These are phyloP conservation scores for Stenotaenia linearis DNA, from an alignment of 2,888 invertebrate genomes.

Conservation along the genomic window DNA sequence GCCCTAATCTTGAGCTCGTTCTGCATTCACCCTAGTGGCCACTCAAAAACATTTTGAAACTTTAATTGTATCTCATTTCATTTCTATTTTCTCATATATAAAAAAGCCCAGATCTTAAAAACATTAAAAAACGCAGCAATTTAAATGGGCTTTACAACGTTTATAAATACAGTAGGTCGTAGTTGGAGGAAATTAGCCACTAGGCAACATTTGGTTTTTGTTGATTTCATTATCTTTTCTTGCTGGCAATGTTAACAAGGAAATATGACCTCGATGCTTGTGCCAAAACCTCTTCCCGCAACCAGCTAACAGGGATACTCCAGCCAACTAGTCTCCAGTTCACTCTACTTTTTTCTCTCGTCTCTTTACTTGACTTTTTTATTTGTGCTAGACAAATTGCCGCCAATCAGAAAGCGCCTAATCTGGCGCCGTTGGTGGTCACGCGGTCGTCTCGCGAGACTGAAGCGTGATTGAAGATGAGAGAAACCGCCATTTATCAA, in stretches of 20 bases:
- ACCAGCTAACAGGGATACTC: constrained; percentile 1
- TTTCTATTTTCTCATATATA: background rate
- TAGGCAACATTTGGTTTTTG: constrained; percentile 8
- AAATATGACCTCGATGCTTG: background rate
- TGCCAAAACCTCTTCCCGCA: constrained; percentile 2
- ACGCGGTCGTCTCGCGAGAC: background rate
- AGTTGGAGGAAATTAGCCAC: constrained; percentile 17
- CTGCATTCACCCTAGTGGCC: background rate
- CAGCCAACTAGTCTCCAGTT: background rate
- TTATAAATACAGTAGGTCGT: background rate
- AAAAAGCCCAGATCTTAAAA: background rate
- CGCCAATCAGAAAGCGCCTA: constrained; percentile 21
- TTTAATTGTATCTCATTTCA: background rate
- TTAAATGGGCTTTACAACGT: background rate
- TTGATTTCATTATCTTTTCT: constrained; percentile 21
- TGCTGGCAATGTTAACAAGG: background rate
- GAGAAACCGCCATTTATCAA: background rate
- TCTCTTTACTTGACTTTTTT: constrained; percentile 10
- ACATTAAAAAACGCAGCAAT: background rate
- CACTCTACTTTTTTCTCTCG: background rate
- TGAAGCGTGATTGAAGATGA: background rate
- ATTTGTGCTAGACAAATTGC: constrained; percentile 16
- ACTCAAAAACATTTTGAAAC: constrained; percentile 11
- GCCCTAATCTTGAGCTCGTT: background rate
- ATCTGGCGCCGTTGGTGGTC: constrained; percentile 24